Percentiles rank a stretch among this genome's conserved stretches.
Evolutionary conservation across 2,113 vertebrate genomes (phyloP).

Genomic region (Brachirus orientalis): DNA sequence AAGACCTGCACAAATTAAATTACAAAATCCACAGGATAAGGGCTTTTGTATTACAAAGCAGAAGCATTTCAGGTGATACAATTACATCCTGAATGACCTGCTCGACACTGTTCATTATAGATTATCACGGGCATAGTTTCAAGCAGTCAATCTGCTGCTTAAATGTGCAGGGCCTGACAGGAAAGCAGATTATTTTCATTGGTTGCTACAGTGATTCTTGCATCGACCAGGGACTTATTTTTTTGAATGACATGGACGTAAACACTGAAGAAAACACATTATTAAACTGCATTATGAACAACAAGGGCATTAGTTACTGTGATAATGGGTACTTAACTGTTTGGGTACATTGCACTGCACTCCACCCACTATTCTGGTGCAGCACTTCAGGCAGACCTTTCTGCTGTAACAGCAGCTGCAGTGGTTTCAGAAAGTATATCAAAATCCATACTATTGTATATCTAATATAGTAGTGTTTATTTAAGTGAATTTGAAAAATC

Average conservation of each 20-base stretch:
- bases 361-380: neutral
- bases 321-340: slow-evolving; percentile 9
- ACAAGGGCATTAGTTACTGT: neutral
- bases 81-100: slow-evolving; percentile 19
- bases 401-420: slow-evolving; percentile 4
- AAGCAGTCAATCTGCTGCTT: neutral
- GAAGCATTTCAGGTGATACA: slow-evolving; percentile 4
- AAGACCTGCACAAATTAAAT: slow-evolving; percentile 22
- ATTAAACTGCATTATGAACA: slow-evolving; percentile 26
- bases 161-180: neutral
- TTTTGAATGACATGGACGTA: neutral
- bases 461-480: no score
- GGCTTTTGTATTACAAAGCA: slow-evolving; percentile 6
- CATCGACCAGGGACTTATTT: neutral
- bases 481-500: no score
- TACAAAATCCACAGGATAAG: slow-evolving; percentile 6
- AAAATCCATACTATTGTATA: no score
- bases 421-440: neutral
- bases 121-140: neutral
- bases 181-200: slow-evolving; percentile 1
- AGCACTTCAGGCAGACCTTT: neutral
- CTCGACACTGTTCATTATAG: neutral
- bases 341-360: neutral
- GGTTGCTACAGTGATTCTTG: neutral
- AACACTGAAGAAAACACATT: slow-evolving; percentile 17